phyloP scores from a whole-genome alignment of 2,113 vertebrate genomes.

The Jaculus jaculus region DNA sequence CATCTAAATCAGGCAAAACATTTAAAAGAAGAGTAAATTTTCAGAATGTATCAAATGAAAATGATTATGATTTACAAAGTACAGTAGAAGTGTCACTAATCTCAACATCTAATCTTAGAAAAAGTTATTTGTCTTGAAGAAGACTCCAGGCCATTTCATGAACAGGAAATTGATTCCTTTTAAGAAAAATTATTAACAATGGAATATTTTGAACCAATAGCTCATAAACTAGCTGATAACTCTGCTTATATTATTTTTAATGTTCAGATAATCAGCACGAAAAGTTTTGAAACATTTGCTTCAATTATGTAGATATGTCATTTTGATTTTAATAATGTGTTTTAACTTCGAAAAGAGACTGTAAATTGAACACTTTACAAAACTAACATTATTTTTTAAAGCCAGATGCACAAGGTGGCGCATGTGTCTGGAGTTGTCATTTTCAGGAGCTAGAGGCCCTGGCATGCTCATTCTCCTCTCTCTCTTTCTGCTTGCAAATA shows the following conservation, averaged over 20 bases:
- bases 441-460: too few species aligned
- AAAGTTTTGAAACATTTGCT: background rate
- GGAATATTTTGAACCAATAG: background rate
- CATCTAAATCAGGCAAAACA: background rate
- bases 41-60: background rate
- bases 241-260: slow-evolving; percentile 42
- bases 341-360: slow-evolving; percentile 47
- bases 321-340: slow-evolving; percentile 44
- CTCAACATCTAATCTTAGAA: background rate
- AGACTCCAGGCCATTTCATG: background rate
- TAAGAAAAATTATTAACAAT: background rate
- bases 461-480: too few species aligned
- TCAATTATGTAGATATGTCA: slow-evolving; percentile 8
- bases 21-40: background rate
- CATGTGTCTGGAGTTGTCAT: too few species aligned
- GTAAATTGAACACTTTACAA: background rate
- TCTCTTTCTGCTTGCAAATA: too few species aligned
- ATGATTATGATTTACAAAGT: background rate
- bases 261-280: slow-evolving; percentile 18
- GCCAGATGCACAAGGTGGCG: too few species aligned
- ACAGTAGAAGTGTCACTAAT: background rate
- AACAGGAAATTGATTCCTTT: background rate
- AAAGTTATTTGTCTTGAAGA: background rate
- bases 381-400: background rate
- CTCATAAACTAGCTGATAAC: background rate